These are phyloP conservation scores for Brevipalpus yothersi DNA, from an alignment of 1,140 invertebrate genomes.

Conservation along the genomic window DNA sequence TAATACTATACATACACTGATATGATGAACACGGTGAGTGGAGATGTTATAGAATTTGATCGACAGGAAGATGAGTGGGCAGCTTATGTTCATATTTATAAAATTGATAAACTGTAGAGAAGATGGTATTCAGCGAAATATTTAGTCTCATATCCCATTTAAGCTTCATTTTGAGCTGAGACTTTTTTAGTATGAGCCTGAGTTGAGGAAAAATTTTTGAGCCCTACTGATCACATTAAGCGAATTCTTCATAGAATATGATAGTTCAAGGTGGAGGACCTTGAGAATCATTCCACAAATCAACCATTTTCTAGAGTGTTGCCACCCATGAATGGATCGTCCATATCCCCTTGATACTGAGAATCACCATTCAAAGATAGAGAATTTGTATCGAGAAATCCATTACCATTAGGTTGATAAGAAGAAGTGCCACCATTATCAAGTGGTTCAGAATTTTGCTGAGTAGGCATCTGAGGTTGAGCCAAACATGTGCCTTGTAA, in stretches of 20 bases:
- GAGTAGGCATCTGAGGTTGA: background rate
- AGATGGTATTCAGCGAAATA: too few species aligned
- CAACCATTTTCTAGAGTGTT: background rate
- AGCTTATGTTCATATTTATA: too few species aligned
- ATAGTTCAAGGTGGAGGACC: too few species aligned
- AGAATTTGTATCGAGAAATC: background rate
- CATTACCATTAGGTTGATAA: background rate
- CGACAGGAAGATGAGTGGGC: too few species aligned
- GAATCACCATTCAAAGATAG: background rate
- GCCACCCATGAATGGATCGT: background rate
- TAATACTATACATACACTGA: background rate
- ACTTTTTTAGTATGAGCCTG: too few species aligned
- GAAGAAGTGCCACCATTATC: background rate
- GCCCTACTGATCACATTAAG: too few species aligned
- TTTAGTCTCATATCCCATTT: too few species aligned
- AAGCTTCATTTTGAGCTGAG: too few species aligned
- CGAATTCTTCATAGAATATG: too few species aligned
- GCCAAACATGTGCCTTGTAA: background rate
- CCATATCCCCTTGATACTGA: background rate
- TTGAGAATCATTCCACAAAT: too few species aligned
- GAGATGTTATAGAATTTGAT: background rate
- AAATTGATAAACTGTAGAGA: too few species aligned
- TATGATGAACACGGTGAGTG: background rate
- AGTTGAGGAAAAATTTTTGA: too few species aligned
- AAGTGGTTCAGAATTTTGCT: background rate